Base-by-base conservation (phyloP, 2,113 vertebrate genomes). In the Marcusenius ussheri region DNA sequence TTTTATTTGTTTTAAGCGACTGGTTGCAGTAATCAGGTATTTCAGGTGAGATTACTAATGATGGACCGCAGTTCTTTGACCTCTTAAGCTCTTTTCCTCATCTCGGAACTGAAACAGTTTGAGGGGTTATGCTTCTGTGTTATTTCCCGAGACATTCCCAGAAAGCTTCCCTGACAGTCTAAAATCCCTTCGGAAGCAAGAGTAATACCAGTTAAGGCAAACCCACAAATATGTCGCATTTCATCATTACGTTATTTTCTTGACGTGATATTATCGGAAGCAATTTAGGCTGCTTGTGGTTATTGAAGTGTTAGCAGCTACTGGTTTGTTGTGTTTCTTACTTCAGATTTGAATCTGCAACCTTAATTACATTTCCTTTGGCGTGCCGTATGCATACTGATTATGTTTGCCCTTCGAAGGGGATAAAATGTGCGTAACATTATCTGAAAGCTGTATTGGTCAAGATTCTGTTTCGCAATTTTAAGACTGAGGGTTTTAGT, bases 301-400 rank as follows among this genome's bases (percentile, higher is more conserved):
- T 53, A 19, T 13, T 8, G n/a, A 19, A 17, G 85, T 53, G 27
- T 35, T 53, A 39, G 24, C 5, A 50, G 47, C 50, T 87, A 27
- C n/a, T 49, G 83, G 19, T 27, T 50, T 86, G 46, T 49, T 49
- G 45, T 27, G 24, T n/a, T 50, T 86, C 45, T 24, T 49, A 70
- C 62, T 70, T 70, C 62, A 47, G 84, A 86, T 50, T 87, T 87
- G 47, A 87, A 87, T 87, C 24, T 53, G 13, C 31, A 51, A 87
- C 35, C 10, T 53, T 87, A 53, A 31, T 17, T 53, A 87, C 85
- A 35, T 42, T 42, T 42, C 74, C 35, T 80, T 87, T 42, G 85
- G 24, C 13, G 13, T 35, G 27, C 85, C 42, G 85, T 56, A 56
- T 56, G 50, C n/a, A 53, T 87, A 53, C 31, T 87, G 47, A 87